Conservation (phyloP, 1,140 invertebrate species). For the Philotrypesis tridentata region DNA sequence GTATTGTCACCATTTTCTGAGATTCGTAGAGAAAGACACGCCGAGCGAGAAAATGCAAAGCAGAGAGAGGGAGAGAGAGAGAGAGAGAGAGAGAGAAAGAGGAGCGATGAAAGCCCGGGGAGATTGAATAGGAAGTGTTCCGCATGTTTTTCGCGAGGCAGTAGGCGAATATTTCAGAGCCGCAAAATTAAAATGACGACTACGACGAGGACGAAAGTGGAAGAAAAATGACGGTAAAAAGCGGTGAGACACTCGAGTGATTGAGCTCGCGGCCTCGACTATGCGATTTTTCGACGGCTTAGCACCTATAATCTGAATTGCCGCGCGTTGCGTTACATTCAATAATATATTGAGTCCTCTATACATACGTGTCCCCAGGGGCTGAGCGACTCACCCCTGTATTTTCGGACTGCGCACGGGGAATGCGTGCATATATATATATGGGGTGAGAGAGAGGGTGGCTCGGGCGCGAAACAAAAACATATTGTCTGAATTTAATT, state of each 20-base stretch:
- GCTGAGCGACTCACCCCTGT: not conserved
- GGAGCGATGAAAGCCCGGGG: not conserved
- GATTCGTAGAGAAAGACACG: not conserved
- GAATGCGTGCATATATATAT: not conserved
- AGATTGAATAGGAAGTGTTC: not conserved
- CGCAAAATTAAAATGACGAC: not conserved
- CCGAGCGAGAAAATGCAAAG: conserved; percentile 11
- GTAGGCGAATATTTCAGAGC: no score
- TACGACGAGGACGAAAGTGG: no score
- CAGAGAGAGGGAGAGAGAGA: not conserved
- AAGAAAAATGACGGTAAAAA: no score
- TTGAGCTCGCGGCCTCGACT: conserved; percentile 4
- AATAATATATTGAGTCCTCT: not conserved
- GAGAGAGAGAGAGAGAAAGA: not conserved
- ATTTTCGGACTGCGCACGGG: not conserved
- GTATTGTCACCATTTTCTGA: conserved; percentile 35
- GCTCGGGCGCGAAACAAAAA: conserved; percentile 47
- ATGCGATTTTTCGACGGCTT: not conserved
- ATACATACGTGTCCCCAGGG: not conserved
- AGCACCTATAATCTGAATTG: no score
- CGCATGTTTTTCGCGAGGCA: no score
- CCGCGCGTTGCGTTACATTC: not conserved
- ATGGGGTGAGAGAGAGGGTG: conserved; percentile 46
- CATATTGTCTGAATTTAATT: conserved; percentile 54
- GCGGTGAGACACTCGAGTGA: no score